These are phyloP conservation scores for Dynastes hyllus DNA, from an alignment of 2,888 invertebrate species.

Conservation along the genomic window DNA sequence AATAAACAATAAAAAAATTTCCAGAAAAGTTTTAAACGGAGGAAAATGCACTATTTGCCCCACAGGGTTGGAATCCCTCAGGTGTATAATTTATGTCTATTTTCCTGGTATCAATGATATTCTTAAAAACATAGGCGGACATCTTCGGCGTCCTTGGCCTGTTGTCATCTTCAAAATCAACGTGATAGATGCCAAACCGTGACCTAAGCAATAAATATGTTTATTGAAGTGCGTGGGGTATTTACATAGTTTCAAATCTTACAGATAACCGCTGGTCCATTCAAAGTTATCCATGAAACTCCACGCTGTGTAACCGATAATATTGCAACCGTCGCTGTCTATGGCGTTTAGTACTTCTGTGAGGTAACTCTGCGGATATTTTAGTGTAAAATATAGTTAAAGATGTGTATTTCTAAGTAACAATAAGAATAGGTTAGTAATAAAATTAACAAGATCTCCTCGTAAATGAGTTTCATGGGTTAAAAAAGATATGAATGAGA, in stretches of 20 bases:
- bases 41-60: too few species aligned
- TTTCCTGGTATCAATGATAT: conserved; percentile 70
- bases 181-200: conserved; percentile 78
- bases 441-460: too few species aligned
- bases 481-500: too few species aligned
- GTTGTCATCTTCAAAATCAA: conserved; percentile 72
- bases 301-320: conserved; percentile 43
- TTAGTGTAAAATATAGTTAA: too few species aligned
- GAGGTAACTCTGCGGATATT: not conserved
- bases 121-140: conserved; percentile 74
- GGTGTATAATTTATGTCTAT: conserved; percentile 34
- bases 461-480: too few species aligned
- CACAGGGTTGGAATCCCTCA: conserved; percentile 19
- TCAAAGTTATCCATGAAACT: conserved; percentile 49
- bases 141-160: conserved; percentile 75
- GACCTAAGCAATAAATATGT: conserved; percentile 66
- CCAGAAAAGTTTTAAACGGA: too few species aligned
- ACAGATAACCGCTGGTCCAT: conserved; percentile 47
- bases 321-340: not conserved
- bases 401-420: too few species aligned
- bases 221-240: too few species aligned
- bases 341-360: conserved; percentile 18
- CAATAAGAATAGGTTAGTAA: too few species aligned
- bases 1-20: too few species aligned
- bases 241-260: conserved; percentile 5